Evolutionary conservation across 1,140 invertebrate genomes (phyloP).

Genomic region (Nephotettix cincticeps): DNA sequence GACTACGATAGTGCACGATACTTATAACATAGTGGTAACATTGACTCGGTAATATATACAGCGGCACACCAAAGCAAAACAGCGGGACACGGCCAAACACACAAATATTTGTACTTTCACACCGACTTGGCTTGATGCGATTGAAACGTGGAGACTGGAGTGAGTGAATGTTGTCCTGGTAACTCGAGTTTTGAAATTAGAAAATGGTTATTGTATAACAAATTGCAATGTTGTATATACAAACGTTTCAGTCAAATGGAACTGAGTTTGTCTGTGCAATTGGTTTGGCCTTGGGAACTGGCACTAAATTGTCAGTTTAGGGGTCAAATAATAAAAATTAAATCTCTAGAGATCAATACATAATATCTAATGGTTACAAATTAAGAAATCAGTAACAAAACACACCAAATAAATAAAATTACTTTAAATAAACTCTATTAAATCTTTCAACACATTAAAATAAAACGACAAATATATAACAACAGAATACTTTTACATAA

Average conservation of each 20-base stretch:
- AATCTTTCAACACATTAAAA: neutral
- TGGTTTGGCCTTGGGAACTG: neutral
- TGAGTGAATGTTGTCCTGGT: conserved; percentile 15
- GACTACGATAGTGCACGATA: conserved; percentile 7
- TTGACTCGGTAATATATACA: conserved; percentile 10
- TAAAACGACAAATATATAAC: conserved; percentile 1
- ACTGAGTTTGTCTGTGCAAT: conserved; percentile 23
- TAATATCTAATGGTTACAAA: conserved; percentile 22
- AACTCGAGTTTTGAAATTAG: conserved; percentile 28
- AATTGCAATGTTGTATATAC: conserved; percentile 16
- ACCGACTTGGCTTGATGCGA: conserved; percentile 25
- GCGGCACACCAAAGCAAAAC: conserved; percentile 29
- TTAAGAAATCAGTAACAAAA: conserved; percentile 14
- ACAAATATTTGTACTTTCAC: conserved; percentile 26
- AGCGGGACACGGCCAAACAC: conserved; percentile 20
- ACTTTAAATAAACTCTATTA: conserved; percentile 12
- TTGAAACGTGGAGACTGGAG: conserved; percentile 15
- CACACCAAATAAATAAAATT: conserved; percentile 14
- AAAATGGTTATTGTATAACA: conserved; percentile 28
- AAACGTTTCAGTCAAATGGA: conserved; percentile 26
- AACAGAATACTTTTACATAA: conserved; percentile 14
- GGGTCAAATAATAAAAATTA: neutral
- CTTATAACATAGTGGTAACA: conserved; percentile 29
- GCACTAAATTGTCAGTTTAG: conserved; percentile 1
- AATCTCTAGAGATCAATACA: conserved; percentile 12